These are phyloP conservation scores for Chionis minor DNA, from an alignment of 2,113 vertebrate species.

Conservation along the genomic window DNA sequence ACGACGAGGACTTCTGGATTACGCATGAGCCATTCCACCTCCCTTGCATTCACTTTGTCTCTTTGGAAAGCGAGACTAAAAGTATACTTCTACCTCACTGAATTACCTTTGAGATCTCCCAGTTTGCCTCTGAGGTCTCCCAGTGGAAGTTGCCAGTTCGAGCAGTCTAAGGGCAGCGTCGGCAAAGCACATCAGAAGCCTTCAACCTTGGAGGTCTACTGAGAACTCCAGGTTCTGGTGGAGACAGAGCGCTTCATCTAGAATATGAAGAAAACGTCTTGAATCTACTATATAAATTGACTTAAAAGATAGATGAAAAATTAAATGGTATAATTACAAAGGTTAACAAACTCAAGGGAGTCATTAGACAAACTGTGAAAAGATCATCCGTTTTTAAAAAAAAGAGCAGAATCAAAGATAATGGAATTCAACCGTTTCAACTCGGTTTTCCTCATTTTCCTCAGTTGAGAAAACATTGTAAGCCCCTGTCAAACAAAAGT, in stretches of 20 bases:
- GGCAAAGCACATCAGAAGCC: background rate
- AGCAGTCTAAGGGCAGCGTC: background rate
- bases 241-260: background rate
- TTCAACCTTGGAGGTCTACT: background rate
- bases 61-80: background rate
- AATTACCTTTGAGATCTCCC: background rate
- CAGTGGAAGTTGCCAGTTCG: background rate
- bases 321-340: slow-evolving; percentile 16
- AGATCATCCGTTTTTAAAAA: background rate
- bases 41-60: background rate
- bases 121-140: background rate
- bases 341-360: slow-evolving; percentile 20
- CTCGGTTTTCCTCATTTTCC: slow-evolving; percentile 16
- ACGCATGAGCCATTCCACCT: background rate
- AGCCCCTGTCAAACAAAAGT: slow-evolving; percentile 27
- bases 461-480: slow-evolving; percentile 24
- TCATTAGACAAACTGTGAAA: slow-evolving; percentile 6
- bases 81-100: background rate
- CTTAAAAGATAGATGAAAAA: background rate
- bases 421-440: slow-evolving; percentile 12
- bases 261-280: background rate
- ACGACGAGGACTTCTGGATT: rapidly evolving
- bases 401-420: background rate
- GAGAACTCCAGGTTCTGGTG: background rate
- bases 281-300: background rate